Base-by-base conservation (phyloP, 2,888 invertebrate genomes). In the Caenorhabditis plicata region DNA sequence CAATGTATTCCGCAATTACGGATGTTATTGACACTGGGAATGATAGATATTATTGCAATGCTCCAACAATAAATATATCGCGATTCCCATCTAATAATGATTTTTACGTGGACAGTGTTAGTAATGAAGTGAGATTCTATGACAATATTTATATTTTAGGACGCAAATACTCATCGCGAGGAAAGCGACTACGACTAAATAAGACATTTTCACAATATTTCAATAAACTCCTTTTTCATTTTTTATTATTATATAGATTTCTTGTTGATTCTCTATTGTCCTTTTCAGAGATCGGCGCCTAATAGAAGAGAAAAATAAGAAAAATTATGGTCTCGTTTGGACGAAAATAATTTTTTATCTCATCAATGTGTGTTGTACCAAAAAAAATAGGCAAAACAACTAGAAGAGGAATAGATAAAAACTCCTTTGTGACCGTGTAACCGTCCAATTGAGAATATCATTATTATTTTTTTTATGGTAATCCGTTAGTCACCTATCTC, bases 1-100 rank as follows among this genome's bases (percentile, higher is more conserved):
- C 55, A 27, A 56, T 72, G 39, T 74, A 74, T 50, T 68, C 74
- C 15, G 69, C 71, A 3, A 70, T 74, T 40, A 68, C 74, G 2
- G 74, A 74, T 49, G 50, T 53, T 8, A 74, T 74, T 29, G 61
- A 58, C 11, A 53, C 72, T 17, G 69, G 63, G 29, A 40, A 52
- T 22, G 48, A 57, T 26, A n/a, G n/a, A n/a, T n/a, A n/a, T n/a
- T n/a, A n/a, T n/a, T n/a, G n/a, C n/a, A n/a, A n/a, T n/a, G n/a
- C n/a, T n/a, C n/a, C n/a, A n/a, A n/a, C n/a, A n/a, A n/a, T n/a
- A n/a, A n/a, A n/a, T n/a, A n/a, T n/a, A n/a, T n/a, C n/a, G n/a
- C n/a, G n/a, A n/a, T n/a, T n/a, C n/a, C n/a, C n/a, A n/a, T n/a
- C n/a, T n/a, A n/a, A n/a, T n/a, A n/a, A n/a, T n/a, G n/a, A n/a